Evolutionary conservation across 2,797 vertebrate species (phyloP).

Genomic region (Hemitrygon akajei): DNA sequence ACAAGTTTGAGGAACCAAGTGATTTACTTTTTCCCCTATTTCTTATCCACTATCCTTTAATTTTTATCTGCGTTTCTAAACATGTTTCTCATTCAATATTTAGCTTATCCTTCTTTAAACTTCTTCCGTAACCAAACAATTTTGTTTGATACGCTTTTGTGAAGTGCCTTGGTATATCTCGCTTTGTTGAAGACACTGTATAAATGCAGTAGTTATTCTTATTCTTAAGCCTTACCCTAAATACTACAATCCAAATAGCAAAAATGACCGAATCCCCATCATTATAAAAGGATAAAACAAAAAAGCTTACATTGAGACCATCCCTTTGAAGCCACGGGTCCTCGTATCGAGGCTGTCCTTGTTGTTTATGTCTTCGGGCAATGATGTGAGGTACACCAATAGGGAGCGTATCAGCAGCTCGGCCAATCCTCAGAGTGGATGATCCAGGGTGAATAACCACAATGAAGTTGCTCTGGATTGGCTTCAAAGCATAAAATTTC

Average conservation of each 20-base stretch:
- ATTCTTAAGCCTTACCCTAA: no score
- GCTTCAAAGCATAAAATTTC: slow-evolving; percentile 55
- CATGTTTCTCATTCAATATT: no score
- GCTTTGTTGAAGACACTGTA: no score
- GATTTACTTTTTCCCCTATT: no score
- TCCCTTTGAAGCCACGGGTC: slow-evolving; percentile 82
- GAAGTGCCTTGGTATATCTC: no score
- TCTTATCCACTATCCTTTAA: no score
- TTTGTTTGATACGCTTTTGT: no score
- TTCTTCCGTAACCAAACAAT: no score
- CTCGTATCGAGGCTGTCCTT: slow-evolving; percentile 69
- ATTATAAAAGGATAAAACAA: neutral
- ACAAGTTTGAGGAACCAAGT: no score
- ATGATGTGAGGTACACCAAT: slow-evolving; percentile 77
- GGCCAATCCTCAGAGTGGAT: slow-evolving; percentile 73
- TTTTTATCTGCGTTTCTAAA: no score
- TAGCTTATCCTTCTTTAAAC: no score
- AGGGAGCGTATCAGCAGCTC: slow-evolving; percentile 88
- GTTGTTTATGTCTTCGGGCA: slow-evolving; percentile 79
- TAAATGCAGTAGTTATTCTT: no score
- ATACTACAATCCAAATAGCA: neutral
- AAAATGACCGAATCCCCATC: neutral
- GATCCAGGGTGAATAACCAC: slow-evolving; percentile 90
- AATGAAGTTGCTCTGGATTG: slow-evolving; percentile 91
- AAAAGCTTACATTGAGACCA: slow-evolving; percentile 72